Evolutionary conservation across 2,888 invertebrate genomes (phyloP), one percentile per base, ranked within the genome.

Genomic region (Tenthredo amoena): DNA sequence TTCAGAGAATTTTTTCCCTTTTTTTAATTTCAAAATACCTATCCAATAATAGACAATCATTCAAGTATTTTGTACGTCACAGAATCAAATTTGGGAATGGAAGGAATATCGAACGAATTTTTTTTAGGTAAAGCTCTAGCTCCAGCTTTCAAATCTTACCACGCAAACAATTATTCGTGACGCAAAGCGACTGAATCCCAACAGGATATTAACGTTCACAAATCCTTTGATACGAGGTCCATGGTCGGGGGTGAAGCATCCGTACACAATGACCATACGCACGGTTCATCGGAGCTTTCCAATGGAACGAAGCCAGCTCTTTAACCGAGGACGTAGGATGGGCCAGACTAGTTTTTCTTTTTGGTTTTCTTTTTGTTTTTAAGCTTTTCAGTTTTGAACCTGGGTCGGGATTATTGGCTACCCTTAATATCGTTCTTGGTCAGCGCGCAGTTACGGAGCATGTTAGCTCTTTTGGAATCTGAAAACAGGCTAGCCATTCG

Each of bases 381-480:
- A 5, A 37, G 21, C 37, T 62, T 37, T 81, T 58, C 15, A 18
- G 37, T 37, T 81, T 58, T 12, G 50, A 50, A 21, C 58, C 18
- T 37, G 58, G 21, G 34, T 62, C 58, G n/a, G 58, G 10, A 77
- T 58, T 50, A 62, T 81, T 81, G 79, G 58, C 37, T 37, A 81
- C 37, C 79, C 58, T 81, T 15, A 58, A 58, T 62, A 81, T 79
- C 37, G 58, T 79, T 55, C 77, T 79, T 79, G 77, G 77, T 34
- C 55, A 79, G 31, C 77, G 40, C 62, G 40, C 40, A 81, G 62
- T 21, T 26, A 21, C n/a, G 79, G 40, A 58, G 79, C 37, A 62
- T 40, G 79, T 81, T 40, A 40, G 79, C 79, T 79, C 79, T 81
- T 31, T 81, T 81, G 79, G 79, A 81, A 81, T 81, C 62, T 62